Conservation (phyloP, 2,888 invertebrate species). For the Aporophyla lueneburgensis region DNA sequence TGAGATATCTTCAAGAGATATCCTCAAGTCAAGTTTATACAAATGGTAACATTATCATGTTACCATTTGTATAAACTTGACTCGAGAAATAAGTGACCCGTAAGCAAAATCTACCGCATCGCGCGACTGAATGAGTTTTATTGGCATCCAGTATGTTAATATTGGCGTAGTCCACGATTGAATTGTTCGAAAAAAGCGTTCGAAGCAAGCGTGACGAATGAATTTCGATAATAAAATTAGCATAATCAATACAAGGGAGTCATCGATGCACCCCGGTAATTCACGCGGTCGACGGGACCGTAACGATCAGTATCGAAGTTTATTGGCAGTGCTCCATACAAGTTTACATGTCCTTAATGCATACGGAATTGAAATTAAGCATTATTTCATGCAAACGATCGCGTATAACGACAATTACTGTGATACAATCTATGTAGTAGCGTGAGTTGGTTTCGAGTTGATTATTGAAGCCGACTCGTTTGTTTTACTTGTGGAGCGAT, state of each 20-base stretch:
- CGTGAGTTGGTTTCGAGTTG: constrained; percentile 71
- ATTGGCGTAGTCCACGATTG: constrained; percentile 69
- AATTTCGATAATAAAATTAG: constrained; percentile 88
- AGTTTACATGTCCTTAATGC: constrained; percentile 83
- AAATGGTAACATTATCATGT: too few species aligned
- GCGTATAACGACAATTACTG: constrained; percentile 81
- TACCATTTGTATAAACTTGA: constrained; percentile 40
- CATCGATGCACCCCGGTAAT: constrained; percentile 81
- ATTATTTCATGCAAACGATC: constrained; percentile 88
- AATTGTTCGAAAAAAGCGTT: constrained; percentile 73
- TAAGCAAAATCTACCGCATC: constrained; percentile 53
- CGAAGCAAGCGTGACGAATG: constrained; percentile 80
- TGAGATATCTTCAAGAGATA: constrained; percentile 1
- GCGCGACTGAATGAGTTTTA: constrained; percentile 73
- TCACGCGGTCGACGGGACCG: constrained; percentile 65
- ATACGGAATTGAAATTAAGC: constrained; percentile 87
- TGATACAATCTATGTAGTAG: constrained; percentile 79
- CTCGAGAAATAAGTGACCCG: constrained; percentile 39
- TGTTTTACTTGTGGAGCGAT: constrained; percentile 63
- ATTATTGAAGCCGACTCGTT: constrained; percentile 76
- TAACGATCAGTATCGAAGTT: constrained; percentile 82
- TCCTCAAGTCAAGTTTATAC: too few species aligned
- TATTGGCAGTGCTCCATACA: constrained; percentile 84
- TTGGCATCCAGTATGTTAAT: constrained; percentile 77
- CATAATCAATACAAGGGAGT: constrained; percentile 88